Percentiles rank a stretch among this genome's conserved stretches.
phyloP scores from a whole-genome alignment of 2,797 vertebrate genomes.

The Mus minutoides region DNA sequence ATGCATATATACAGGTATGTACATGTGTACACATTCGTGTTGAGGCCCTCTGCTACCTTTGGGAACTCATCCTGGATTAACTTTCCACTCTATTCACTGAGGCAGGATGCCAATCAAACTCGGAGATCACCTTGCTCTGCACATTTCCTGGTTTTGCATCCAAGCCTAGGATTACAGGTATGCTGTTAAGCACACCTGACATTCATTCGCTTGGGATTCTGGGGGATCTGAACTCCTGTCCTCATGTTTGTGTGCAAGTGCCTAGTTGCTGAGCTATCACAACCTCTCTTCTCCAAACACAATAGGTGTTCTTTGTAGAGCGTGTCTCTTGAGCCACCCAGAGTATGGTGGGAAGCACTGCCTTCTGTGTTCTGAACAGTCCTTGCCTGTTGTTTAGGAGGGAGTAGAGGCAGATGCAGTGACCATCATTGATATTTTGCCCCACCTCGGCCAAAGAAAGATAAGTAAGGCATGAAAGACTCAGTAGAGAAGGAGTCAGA shows the following conservation, averaged over 20 bases:
- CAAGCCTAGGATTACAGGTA: not conserved
- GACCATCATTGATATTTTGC: not conserved
- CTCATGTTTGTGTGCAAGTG: not conserved
- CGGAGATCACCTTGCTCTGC: not conserved
- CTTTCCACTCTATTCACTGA: not conserved
- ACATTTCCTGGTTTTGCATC: not conserved
- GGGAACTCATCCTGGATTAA: not conserved
- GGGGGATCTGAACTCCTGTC: not conserved
- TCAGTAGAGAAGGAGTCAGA: not conserved
- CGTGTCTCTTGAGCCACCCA: not conserved
- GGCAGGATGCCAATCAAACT: not conserved
- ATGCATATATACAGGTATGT: not conserved
- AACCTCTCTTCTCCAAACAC: not conserved
- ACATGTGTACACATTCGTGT: not conserved
- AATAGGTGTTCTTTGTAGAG: not conserved
- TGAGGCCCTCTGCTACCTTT: not conserved
- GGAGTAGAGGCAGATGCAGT: not conserved
- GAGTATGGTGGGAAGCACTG: not conserved
- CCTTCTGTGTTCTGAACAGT: not conserved
- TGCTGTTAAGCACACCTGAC: not conserved
- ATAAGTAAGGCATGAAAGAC: not conserved
- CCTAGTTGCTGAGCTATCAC: not conserved
- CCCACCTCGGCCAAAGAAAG: not conserved
- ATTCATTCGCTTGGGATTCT: not conserved
- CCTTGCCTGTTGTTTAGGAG: not conserved